A percentile compares a stretch with the other conserved stretches of the same genome.
phyloP scores from a whole-genome alignment of 1,140 invertebrate genomes.

The Aphis gossypii region DNA sequence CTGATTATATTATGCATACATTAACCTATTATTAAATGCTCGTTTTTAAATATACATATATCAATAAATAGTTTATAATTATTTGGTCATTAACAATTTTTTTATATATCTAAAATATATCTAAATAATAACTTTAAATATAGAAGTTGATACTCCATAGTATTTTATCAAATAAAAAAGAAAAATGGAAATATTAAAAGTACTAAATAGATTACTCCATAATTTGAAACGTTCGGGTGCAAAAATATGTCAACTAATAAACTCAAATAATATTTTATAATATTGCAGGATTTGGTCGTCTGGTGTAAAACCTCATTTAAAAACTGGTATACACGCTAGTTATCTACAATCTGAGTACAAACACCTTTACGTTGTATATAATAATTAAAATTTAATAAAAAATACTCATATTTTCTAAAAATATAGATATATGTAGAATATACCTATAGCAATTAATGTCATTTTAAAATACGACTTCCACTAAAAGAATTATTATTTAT shows the following conservation, averaged over 20 bases:
- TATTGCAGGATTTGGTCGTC: not conserved
- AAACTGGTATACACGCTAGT: not conserved
- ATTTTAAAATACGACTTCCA: not conserved
- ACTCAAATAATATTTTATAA: not conserved
- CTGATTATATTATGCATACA: not conserved
- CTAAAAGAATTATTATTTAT: not conserved
- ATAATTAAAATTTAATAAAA: conserved; percentile 17
- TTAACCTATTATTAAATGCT: not conserved
- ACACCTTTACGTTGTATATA: not conserved
- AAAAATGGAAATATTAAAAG: not conserved
- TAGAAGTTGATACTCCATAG: not conserved
- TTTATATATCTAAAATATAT: too few relatives aligned
- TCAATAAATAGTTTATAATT: not conserved
- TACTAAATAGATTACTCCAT: not conserved
- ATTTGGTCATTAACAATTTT: not conserved
- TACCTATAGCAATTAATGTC: not conserved
- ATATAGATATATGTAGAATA: not conserved
- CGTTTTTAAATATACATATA: not conserved
- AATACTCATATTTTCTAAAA: not conserved
- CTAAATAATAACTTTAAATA: not conserved
- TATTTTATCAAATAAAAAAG: not conserved
- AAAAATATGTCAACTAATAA: not conserved
- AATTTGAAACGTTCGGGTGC: not conserved
- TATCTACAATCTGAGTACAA: not conserved
- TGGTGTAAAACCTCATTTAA: not conserved